phyloP scores from a whole-genome alignment of 2,888 invertebrate species.

The Cheilosia scutellata region DNA sequence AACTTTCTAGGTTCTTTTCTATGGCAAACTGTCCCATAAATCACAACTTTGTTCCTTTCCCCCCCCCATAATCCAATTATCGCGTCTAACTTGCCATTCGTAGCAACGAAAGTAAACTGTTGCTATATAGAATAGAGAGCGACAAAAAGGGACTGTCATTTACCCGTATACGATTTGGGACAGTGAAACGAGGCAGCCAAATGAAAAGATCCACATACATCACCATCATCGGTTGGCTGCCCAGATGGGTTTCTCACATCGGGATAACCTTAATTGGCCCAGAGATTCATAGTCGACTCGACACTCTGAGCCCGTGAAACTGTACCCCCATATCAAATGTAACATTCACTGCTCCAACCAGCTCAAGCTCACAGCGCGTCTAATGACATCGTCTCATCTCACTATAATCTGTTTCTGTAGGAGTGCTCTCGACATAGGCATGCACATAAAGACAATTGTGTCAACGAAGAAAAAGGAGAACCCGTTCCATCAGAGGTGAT shows the following conservation, averaged over 20 bases:
- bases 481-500: slow-evolving; percentile 37
- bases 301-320: slow-evolving; percentile 39
- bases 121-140: slow-evolving; percentile 51
- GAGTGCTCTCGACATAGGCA: slow-evolving; percentile 8
- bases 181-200: slow-evolving; percentile 69
- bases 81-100: slow-evolving; percentile 29
- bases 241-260: slow-evolving; percentile 52
- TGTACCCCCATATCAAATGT: slow-evolving; percentile 38
- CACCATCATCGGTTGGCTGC: slow-evolving; percentile 58
- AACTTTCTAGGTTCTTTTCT: slow-evolving; percentile 41
- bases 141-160: slow-evolving; percentile 64
- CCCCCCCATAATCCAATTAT: slow-evolving; percentile 32
- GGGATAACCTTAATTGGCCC: slow-evolving; percentile 60
- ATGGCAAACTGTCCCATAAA: slow-evolving; percentile 50
- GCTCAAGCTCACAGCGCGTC: slow-evolving; percentile 11
- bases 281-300: slow-evolving; percentile 38
- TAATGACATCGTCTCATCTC: slow-evolving; percentile 54
- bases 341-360: slow-evolving; percentile 53
- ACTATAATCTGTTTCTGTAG: neutral
- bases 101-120: slow-evolving; percentile 40
- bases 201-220: slow-evolving; percentile 60
- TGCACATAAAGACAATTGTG: slow-evolving; percentile 64
- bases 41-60: slow-evolving; percentile 32
- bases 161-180: slow-evolving; percentile 49
- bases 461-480: slow-evolving; percentile 26